A percentile compares a stretch with the other conserved stretches of the same genome.
These are phyloP conservation scores for Elmis aenea DNA, from an alignment of 2,888 invertebrate genomes.

Conservation along the genomic window DNA sequence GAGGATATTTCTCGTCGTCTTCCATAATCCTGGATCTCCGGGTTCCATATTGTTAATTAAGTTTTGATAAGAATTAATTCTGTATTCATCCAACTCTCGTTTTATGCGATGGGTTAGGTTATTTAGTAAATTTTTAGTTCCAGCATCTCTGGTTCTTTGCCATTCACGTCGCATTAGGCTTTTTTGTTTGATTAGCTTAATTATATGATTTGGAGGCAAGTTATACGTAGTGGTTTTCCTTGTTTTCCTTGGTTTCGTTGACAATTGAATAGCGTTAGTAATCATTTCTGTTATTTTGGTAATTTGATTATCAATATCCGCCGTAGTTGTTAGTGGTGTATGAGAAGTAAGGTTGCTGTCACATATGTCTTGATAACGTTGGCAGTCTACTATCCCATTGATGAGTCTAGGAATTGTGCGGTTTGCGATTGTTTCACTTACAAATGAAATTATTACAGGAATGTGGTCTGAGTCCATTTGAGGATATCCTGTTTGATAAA, in stretches of 20 bases:
- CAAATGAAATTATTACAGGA: not conserved
- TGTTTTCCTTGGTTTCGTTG: conserved; percentile 1
- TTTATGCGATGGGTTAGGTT: not conserved
- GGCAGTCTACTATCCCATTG: conserved; percentile 1
- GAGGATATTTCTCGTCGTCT: too few relatives aligned
- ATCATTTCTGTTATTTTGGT: not conserved
- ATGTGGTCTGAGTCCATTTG: conserved; percentile 2
- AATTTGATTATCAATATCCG: not conserved
- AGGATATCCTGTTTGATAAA: conserved; percentile 1
- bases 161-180: conserved; percentile 3
- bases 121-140: not conserved
- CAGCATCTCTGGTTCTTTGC: conserved; percentile 2
- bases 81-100: conserved; percentile 2
- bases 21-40: too few relatives aligned
- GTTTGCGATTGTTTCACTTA: not conserved
- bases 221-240: not conserved
- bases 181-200: conserved; percentile 3
- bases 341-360: not conserved
- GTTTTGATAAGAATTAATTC: too few relatives aligned
- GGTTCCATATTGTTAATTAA: too few relatives aligned
- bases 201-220: not conserved
- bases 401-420: conserved; percentile 2
- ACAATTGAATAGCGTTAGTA: not conserved
- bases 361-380: conserved; percentile 1
- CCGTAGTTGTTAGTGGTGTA: not conserved